phyloP scores from a whole-genome alignment of 1,140 invertebrate species.

The Ylistrum balloti region DNA sequence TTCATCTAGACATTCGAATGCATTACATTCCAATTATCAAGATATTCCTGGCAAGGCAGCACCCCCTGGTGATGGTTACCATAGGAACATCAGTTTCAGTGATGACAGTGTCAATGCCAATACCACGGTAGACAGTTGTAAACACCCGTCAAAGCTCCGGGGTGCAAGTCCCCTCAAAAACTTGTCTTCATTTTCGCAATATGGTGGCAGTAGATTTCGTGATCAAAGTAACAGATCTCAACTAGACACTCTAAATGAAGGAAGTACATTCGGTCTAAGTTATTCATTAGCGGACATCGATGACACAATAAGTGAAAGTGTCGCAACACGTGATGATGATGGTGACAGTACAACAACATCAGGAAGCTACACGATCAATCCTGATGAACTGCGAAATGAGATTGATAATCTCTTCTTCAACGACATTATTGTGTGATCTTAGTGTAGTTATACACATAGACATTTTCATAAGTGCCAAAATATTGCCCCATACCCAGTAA shows the following conservation, averaged over 20 bases:
- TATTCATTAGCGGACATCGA: conserved; percentile 77
- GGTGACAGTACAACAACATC: conserved; percentile 76
- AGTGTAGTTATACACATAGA: background rate
- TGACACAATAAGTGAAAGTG: conserved; percentile 68
- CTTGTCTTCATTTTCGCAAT: conserved; percentile 44
- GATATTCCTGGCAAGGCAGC: conserved; percentile 46
- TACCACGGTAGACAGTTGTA: conserved; percentile 69
- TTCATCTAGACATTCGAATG: conserved; percentile 52
- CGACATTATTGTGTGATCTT: conserved; percentile 73
- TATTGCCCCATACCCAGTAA: background rate
- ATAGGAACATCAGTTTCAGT: conserved; percentile 78
- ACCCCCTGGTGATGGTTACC: conserved; percentile 61
- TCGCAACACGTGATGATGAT: conserved; percentile 65
- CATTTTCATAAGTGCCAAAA: conserved; percentile 44
- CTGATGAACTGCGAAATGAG: conserved; percentile 78
- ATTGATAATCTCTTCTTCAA: conserved; percentile 80
- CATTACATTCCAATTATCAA: conserved; percentile 61
- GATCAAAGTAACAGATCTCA: conserved; percentile 52
- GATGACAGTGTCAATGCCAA: conserved; percentile 79
- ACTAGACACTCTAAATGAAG: conserved; percentile 60
- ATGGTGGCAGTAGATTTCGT: conserved; percentile 43
- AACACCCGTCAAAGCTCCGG: conserved; percentile 47
- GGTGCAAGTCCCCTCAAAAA: conserved; percentile 50
- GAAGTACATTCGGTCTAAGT: conserved; percentile 67
- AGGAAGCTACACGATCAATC: conserved; percentile 79